Evolutionary conservation across 2,113 vertebrate genomes (phyloP).

Genomic region (Takifugu flavidus): DNA sequence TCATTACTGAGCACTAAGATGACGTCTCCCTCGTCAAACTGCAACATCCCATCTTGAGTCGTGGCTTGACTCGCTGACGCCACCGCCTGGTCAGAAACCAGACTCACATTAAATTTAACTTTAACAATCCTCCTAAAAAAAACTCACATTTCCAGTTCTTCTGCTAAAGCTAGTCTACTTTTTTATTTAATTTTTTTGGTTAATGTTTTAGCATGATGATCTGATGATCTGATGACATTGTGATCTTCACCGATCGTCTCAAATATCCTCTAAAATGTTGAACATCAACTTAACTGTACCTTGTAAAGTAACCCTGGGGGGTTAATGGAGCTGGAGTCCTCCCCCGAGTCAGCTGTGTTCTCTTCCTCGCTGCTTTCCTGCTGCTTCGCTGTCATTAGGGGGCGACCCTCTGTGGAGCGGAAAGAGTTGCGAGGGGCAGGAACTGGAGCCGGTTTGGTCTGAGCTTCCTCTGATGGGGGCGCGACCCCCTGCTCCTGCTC

Average conservation of each 20-base stretch:
- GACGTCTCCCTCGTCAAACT: slow-evolving; percentile 69
- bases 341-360: background rate
- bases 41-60: slow-evolving; percentile 52
- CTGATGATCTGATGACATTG: background rate
- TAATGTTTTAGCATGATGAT: too few relatives aligned
- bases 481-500: slow-evolving; percentile 17
- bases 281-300: slow-evolving; percentile 36
- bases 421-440: slow-evolving; percentile 61
- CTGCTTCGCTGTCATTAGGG: background rate
- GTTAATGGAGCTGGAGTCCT: slow-evolving; percentile 23
- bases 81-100: slow-evolving; percentile 58
- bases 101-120: background rate
- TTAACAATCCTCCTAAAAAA: too few relatives aligned
- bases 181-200: too few relatives aligned
- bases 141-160: too few relatives aligned
- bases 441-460: slow-evolving; percentile 38
- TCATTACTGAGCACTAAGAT: slow-evolving; percentile 60
- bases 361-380: slow-evolving; percentile 18
- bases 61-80: slow-evolving; percentile 62
- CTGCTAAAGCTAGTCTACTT: too few relatives aligned
- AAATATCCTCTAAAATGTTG: background rate
- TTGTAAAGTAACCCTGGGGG: slow-evolving; percentile 64
- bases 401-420: slow-evolving; percentile 11
- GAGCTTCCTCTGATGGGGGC: slow-evolving; percentile 8
- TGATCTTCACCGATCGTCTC: background rate